Conservation (phyloP, 2,888 invertebrate species). For the Trissolcus japonicus region DNA sequence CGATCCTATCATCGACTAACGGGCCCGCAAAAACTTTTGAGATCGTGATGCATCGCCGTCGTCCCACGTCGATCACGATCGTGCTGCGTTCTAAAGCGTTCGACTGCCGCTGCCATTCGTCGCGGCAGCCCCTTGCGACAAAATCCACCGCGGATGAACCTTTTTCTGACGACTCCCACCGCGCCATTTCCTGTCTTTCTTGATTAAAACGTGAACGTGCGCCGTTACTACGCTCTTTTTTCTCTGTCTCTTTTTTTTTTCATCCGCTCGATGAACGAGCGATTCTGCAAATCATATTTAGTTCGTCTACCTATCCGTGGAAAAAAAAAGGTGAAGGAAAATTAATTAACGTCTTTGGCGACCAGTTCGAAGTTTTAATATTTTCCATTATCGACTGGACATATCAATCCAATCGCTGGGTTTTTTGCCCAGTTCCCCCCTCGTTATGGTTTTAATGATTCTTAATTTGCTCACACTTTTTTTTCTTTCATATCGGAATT, state of each 20-base stretch:
- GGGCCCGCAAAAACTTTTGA: conserved; percentile 71
- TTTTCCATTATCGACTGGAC: not conserved
- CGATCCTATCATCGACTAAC: conserved; percentile 73
- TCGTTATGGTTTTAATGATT: too few species aligned
- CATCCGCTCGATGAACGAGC: conserved; percentile 1
- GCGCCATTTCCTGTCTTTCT: conserved; percentile 63
- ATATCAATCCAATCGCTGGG: not conserved
- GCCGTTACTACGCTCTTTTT: conserved; percentile 1
- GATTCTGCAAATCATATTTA: conserved; percentile 32
- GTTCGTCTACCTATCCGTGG: not conserved
- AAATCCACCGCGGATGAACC: conserved; percentile 54
- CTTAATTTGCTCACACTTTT: too few species aligned
- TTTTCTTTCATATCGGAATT: too few species aligned
- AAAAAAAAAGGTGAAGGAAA: conserved; percentile 9
- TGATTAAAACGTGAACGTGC: conserved; percentile 65
- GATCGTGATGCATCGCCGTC: conserved; percentile 69
- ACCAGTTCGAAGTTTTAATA: not conserved
- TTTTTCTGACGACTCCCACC: conserved; percentile 46
- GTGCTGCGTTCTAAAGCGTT: conserved; percentile 59
- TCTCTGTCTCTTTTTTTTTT: conserved; percentile 33
- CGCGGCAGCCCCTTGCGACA: conserved; percentile 50
- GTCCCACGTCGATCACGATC: conserved; percentile 69
- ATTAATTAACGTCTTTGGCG: conserved; percentile 21
- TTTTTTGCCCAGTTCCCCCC: too few species aligned
- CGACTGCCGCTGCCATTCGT: conserved; percentile 57